Evolutionary conservation across 2,113 vertebrate genomes (phyloP), one percentile per base, ranked within the genome.

Genomic region (Sander lucioperca): DNA sequence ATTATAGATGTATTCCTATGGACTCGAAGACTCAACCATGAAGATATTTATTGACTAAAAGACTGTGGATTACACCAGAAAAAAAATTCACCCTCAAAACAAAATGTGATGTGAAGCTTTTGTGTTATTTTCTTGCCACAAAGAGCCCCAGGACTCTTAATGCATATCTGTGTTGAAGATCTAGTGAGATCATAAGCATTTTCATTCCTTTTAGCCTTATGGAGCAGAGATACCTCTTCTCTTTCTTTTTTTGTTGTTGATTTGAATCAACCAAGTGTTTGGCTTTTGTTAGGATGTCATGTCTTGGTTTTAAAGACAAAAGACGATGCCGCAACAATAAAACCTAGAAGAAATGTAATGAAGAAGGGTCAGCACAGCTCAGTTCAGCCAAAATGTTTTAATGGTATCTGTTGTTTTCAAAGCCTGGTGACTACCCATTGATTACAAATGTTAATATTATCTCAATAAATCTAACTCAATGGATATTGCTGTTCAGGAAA

Each of bases 401-500:
- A 88, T 82, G 76, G 87, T 94, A 91, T 92, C 80, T 95, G 93
- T 95, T 94, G 89, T 93, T 94, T 94, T 94, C 89, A 81, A 93
- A 90, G 83, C 92, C 90, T 88, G 90, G 93, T 94, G 88, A 94
- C 86, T 72, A 88, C 79, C 79, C 90, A 94, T 92, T 92, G 88
- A 94, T 93, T 94, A 92, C 92, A 94, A 93, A 91, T 96, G 95
- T 95, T 92, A 91, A 85, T 95, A 96, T 95, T 95, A 96, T 95
- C 86, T 95, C 90, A 96, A 96, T 96, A 96, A 95, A 96, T 92
- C 82, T 91, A 94, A 94, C 66, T 94, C 80, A 91, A 95, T 92
- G 91, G 86, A 93, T 74, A 87, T 88, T 62, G 47, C 13, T 78
- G 69, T 79, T 84, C 62, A 76, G 27, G 45, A 51, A 77, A 48